Percentiles rank a stretch among this genome's conserved stretches.
Conservation (phyloP, 2,888 invertebrate species). For the Agonum fuliginosum region DNA sequence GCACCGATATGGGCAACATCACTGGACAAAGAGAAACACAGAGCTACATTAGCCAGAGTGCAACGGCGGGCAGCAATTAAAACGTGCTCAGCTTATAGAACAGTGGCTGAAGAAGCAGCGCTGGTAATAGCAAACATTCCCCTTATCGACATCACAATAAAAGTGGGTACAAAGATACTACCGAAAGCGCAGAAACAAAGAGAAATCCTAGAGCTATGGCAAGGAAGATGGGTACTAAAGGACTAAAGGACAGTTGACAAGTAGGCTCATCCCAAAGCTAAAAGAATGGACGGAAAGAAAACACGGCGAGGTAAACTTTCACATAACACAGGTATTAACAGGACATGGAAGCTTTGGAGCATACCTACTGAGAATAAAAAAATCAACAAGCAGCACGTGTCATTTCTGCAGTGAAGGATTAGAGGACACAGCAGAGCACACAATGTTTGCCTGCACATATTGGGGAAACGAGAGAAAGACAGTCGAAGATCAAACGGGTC, state of each 20-base stretch:
- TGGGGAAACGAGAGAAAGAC: not conserved
- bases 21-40: no score
- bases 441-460: not conserved
- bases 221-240: not conserved
- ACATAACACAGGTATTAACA: not conserved
- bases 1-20: no score
- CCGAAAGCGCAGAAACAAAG: not conserved
- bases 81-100: slow-evolving; percentile 61
- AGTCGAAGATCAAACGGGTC: not conserved
- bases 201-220: not conserved
- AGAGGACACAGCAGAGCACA: not conserved
- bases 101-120: no score
- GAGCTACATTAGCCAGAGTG: no score
- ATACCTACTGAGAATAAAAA: slow-evolving; percentile 8
- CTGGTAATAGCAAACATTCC: not conserved
- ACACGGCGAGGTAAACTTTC: not conserved
- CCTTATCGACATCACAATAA: not conserved
- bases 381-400: not conserved
- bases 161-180: not conserved
- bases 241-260: slow-evolving; percentile 43
- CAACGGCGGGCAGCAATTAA: no score
- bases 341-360: not conserved
- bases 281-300: slow-evolving; percentile 3
- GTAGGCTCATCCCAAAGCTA: slow-evolving; percentile 15
- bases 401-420: not conserved